Base-by-base conservation (phyloP, 2,888 invertebrate species). In the Aphrophora alni region DNA sequence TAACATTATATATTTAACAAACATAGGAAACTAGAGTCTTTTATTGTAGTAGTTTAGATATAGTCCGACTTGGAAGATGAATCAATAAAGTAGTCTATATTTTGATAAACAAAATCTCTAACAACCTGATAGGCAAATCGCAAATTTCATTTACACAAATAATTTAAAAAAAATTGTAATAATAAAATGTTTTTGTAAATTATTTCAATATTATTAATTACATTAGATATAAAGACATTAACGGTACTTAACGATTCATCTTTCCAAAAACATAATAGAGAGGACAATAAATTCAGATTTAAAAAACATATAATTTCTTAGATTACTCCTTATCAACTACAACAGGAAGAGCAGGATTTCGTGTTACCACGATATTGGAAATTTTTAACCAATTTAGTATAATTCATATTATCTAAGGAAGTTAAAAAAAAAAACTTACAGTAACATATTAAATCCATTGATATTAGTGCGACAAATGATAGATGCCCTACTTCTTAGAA, bases 271-370 rank as follows among this genome's bases (percentile, higher is more conserved):
- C 8, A 44, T 17, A 44, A 14, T 44, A 44, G 17, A 44, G 10
- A 44, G 44, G 44, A 14, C 3, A 14, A 44, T 44, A 44, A 33
- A 5, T 33, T 33, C 8, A 33, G 33, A 33, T 33, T 5, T 33
- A 33, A 33, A 33, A 33, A 33, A 33, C 5, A 33, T 33, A 33
- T 33, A 33, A 33, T 38, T 78, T 71, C 78, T 78, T 78, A 78
- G 51, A 51, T 72, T 78, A 78, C 44, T 72, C 59, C 78, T 79
- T 79, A 79, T 8, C 33, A 74, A 28, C 78, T 79, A 79, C 38
- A 21, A 74, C 68, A 79, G 78, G 78, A 79, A 79, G 78, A 79
- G 78, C 78, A 59, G 78, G 78, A 79, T 79, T 79, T 26, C 74
- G 69, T 68, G 68, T 74, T 7, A 68, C 51, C 78, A 79, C 74